These are phyloP conservation scores for Sycobia sp. DNA, from an alignment of 1,140 invertebrate genomes.

Conservation along the genomic window DNA sequence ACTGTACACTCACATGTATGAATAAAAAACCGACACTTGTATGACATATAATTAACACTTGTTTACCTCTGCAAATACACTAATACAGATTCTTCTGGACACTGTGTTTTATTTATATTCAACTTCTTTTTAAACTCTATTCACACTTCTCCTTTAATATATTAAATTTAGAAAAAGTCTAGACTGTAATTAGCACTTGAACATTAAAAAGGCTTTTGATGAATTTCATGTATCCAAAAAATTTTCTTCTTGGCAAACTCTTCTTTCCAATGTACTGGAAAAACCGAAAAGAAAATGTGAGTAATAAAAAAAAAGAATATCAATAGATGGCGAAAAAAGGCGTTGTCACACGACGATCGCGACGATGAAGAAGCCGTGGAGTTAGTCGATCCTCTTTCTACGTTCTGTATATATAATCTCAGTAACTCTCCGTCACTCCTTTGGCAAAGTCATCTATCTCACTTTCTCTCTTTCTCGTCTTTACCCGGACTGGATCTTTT, in stretches of 20 bases:
- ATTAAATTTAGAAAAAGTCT: not conserved
- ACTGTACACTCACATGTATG: conserved; percentile 21
- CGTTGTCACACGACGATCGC: conserved; percentile 23
- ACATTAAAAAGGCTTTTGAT: not conserved
- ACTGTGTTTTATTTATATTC: conserved; percentile 20
- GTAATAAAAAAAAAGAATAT: not conserved
- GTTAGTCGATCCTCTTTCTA: conserved; percentile 3
- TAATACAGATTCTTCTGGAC: conserved; percentile 11
- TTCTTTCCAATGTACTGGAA: not conserved
- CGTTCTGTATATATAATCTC: conserved; percentile 2
- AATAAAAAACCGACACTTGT: conserved; percentile 25
- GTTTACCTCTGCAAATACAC: conserved; percentile 18
- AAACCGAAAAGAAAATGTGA: not conserved
- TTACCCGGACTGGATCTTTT: not conserved
- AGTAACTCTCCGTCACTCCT: conserved; percentile 4
- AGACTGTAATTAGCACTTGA: not conserved
- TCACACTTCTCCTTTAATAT: not conserved
- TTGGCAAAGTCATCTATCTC: not conserved
- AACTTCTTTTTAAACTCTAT: conserved; percentile 5
- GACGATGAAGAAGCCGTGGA: conserved; percentile 6
- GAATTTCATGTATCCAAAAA: too few species aligned
- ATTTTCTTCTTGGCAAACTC: not conserved
- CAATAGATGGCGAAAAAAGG: conserved; percentile 30
- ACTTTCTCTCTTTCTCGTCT: conserved; percentile 1
- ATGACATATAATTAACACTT: conserved; percentile 27